A percentile compares a stretch with the other conserved stretches of the same genome.
Evolutionary conservation across 2,113 vertebrate genomes (phyloP).

Genomic region (Brevimyrus niger): DNA sequence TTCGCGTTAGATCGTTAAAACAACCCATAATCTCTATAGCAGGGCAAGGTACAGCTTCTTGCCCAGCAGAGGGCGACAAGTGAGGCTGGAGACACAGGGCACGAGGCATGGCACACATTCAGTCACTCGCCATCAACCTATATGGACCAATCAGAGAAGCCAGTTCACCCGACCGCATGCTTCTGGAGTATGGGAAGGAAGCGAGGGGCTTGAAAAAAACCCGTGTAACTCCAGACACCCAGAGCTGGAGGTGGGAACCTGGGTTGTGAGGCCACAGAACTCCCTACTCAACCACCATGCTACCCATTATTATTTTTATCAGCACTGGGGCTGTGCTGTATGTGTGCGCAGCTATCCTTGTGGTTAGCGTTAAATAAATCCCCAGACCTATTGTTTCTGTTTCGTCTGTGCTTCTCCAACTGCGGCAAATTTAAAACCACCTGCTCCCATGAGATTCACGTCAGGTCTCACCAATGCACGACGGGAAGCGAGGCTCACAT

Average conservation of each 20-base stretch:
- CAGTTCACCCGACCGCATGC: background rate
- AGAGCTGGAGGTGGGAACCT: background rate
- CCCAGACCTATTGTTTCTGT: background rate
- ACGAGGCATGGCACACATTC: background rate
- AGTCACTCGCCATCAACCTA: background rate
- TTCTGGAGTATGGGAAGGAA: background rate
- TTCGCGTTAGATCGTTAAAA: background rate
- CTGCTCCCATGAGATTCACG: background rate
- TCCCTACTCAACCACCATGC: background rate
- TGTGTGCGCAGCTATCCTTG: background rate
- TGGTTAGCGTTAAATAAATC: background rate
- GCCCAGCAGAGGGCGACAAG: background rate
- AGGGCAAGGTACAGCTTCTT: background rate
- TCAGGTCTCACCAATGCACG: background rate
- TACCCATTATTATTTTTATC: background rate
- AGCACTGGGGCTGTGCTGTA: background rate
- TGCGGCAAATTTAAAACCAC: background rate
- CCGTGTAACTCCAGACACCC: background rate
- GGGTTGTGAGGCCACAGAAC: background rate
- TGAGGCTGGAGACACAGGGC: background rate
- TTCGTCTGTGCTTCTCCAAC: background rate
- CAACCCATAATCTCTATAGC: background rate
- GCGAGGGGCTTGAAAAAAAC: background rate
- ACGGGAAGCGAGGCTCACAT: background rate
- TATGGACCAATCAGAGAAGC: background rate